Evolutionary conservation across 2,113 vertebrate species (phyloP), one percentile per base, ranked within the genome.

Genomic region (Sinosuthora webbiana): DNA sequence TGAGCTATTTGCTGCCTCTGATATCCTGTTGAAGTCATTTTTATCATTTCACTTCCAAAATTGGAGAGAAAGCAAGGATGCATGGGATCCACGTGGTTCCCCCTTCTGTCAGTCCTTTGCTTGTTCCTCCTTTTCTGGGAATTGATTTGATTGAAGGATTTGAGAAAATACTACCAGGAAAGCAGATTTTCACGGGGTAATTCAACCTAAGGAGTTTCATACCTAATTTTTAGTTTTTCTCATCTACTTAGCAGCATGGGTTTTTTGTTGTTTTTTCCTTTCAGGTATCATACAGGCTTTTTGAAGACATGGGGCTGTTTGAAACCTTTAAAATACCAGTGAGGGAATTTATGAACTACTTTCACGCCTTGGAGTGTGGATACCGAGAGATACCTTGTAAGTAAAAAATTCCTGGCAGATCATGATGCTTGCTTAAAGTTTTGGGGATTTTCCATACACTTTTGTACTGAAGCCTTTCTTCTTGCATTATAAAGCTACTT

Each of bases 301-400:
- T 99, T 98, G 99, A 99, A 96, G 99, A 99, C 96, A 99, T 99
- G 94, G 99, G 99, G 25, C 98, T 99, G 42, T 99, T 99, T 94
- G 98, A 99, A 97, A 99, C 98, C 33, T 99, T 99, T 97, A 99
- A 99, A 98, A 99, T 99, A 92, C 99, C 99, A 8, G 95, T 99
- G 74, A 98, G 98, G 86, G 99, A 99, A 97, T 99, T 99, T 97
- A 99, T 99, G 99, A 99, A 99, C 97, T 99, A 99, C 95, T 99
- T 99, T 96, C 99, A 99, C 76, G 99, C 99, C 70, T 98, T 99
- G 97, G 99, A 99, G 97, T 99, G 98, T 78, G 99, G 99, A 73
- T 99, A 99, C 97, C 98, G 99, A 97, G 98, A 99, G 94, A 99
- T 99, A 95, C 99, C 99, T 95, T 99, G 99, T 99, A 98, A 99